Evolutionary conservation across 1,140 invertebrate species (phyloP), one percentile per base, ranked within the genome.

Genomic region (Acromyrmex echinatior): DNA sequence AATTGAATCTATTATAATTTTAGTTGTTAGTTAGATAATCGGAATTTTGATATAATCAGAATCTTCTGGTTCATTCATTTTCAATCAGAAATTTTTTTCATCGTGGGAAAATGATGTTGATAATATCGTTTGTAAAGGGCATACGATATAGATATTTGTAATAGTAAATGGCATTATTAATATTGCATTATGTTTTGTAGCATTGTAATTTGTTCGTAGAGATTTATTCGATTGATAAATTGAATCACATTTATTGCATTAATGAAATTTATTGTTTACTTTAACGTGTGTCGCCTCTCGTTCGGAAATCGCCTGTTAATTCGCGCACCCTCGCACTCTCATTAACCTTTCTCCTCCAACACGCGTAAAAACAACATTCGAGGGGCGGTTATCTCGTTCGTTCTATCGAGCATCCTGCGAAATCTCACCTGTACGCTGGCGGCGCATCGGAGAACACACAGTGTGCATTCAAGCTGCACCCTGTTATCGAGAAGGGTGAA

Each of bases 351-450:
- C 56, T 31, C 12, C 39, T 25, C 49, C 35, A 21, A 45, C 21
- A 21, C 21, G 56, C 39, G 39, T 51, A 70, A 70, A 70, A 28
- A 28, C 60, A 84, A 18, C 70, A 76, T 58, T 84, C 80, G 70
- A 76, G 45, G 56, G 21, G 31, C 10, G 35, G 39, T 74, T 84
- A 84, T 84, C 70, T 74, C 70, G 56, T 12, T 76, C 70, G 56
- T 56, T 31, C 56, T 62, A 76, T 84, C 80, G 56, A 51, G 14
- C 80, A 51, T 51, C 80, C 70, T 81, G 56, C 70, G 70, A 84
- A 84, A 84, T 84, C 80, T 84, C 80, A 84, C 70, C 68, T 84
- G 80, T n/a, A 5, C 25, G 70, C 35, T 16, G 35, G n/a, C 49
- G 65, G 39, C 53, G 39, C 31, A 56, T 73, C 53, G 53, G 25